Base-by-base conservation (phyloP, 2,113 vertebrate genomes). In the Callopanchax toddi region DNA sequence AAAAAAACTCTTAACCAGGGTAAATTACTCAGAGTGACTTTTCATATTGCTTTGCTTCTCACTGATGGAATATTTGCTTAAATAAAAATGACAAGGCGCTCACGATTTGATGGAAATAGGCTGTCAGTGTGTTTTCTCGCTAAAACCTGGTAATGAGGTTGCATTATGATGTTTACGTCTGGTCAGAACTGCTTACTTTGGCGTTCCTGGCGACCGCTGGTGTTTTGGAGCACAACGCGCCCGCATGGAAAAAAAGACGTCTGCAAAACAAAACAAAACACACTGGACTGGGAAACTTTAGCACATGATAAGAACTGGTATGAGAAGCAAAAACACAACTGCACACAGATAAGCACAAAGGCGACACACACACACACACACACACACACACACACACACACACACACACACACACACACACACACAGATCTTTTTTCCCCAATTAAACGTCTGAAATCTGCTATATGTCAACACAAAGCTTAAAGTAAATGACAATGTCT, bases 241-340 rank as follows among this genome's bases (percentile, higher is more conserved):
- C 79, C 48, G 51, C 8, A 77, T 78, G 67, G 74, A 82, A 80
- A 44, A 11, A 43, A 20, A 70, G 58, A 52, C 20, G 26, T 68
- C 46, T 59, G 44, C 71, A 58, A 61, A 78, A 78, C 56, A 63
- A 80, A 82, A 69, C 39, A 74, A 54, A 48, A 39, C 25, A n/a
- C 36, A 56, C 44, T 32, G 68, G n/a, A 18, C 11, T 15, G 52
- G 67, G 17, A 76, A 66, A 67, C 58, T 74, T 81, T 63, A 22
- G 39, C 36, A 25, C 26, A 17, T 52, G 74, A 87, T 84, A 70
- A 69, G 58, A 42, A 66, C 64, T 60, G 70, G 51, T 22, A 23
- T 42, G 68, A 66, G 46, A 53, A 53, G 18, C 26, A 72, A 56
- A 74, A 66, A 34, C 55, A 25, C 15, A 17, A 39, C 32, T n/a